Conservation (phyloP, 2,113 vertebrate species). For the Hyaena hyaena region DNA sequence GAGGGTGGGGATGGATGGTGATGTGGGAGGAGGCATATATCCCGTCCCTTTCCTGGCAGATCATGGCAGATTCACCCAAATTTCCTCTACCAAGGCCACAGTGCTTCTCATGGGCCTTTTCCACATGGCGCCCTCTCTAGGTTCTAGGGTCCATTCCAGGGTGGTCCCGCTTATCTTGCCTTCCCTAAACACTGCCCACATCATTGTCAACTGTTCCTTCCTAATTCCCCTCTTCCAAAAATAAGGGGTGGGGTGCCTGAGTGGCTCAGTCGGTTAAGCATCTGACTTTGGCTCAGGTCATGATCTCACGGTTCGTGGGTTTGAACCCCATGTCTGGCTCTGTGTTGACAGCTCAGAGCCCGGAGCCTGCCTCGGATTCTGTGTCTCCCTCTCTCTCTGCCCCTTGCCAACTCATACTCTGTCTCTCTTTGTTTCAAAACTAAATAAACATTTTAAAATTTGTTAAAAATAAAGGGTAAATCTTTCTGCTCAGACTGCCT, state of each 20-base stretch:
- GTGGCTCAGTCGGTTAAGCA: no score
- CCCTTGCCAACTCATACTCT: no score
- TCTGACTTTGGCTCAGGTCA: no score
- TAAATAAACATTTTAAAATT: no score
- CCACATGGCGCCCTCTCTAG: accelerated
- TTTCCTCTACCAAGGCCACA: not conserved
- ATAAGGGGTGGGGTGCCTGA: no score
- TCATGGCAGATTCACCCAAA: not conserved
- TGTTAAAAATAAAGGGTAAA: not conserved
- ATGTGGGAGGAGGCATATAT: accelerated
- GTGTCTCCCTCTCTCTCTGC: no score
- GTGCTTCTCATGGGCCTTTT: not conserved
- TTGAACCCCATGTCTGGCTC: no score
- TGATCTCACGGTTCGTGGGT: no score
- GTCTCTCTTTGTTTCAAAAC: no score
- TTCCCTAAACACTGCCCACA: accelerated
- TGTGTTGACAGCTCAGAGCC: no score
- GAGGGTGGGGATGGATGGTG: accelerated
- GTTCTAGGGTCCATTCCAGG: accelerated
- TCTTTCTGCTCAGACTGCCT: not conserved
- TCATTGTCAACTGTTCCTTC: accelerated
- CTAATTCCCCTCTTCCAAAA: not conserved
- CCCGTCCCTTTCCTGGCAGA: accelerated
- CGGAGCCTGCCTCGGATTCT: no score
- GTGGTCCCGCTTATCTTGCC: no score